phyloP scores from a whole-genome alignment of 2,888 invertebrate species.

The Linyphia triangularis region DNA sequence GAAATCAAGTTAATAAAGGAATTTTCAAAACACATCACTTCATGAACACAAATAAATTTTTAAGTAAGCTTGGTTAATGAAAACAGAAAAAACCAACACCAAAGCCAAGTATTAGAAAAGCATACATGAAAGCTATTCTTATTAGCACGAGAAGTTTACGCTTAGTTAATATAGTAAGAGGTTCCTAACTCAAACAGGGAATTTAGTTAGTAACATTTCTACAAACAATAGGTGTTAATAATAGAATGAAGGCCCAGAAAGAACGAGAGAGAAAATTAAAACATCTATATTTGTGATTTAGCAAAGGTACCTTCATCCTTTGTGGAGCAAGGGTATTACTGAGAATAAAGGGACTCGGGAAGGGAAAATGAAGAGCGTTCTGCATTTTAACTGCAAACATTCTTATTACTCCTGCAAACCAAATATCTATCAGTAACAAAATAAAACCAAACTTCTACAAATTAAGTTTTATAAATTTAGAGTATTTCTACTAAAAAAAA shows the following conservation, averaged over 20 bases:
- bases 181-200: neutral
- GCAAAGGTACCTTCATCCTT: conserved; percentile 38
- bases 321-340: conserved; percentile 8
- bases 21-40: too few relatives aligned
- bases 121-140: neutral
- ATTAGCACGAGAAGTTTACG: neutral
- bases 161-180: neutral
- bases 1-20: too few relatives aligned
- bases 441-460: too few relatives aligned
- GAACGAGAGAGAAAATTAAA: neutral
- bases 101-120: neutral
- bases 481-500: too few relatives aligned
- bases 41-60: too few relatives aligned
- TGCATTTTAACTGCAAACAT: neutral
- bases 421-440: conserved; percentile 13
- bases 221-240: neutral
- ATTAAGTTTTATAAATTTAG: neutral
- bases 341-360: neutral
- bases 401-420: conserved; percentile 39
- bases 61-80: neutral
- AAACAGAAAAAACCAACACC: neutral
- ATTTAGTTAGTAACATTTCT: neutral
- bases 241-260: neutral
- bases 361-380: conserved; percentile 6
- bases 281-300: neutral